These are phyloP conservation scores for Arnoldichthys spilopterus DNA, from an alignment of 2,797 vertebrate species.

Conservation along the genomic window DNA sequence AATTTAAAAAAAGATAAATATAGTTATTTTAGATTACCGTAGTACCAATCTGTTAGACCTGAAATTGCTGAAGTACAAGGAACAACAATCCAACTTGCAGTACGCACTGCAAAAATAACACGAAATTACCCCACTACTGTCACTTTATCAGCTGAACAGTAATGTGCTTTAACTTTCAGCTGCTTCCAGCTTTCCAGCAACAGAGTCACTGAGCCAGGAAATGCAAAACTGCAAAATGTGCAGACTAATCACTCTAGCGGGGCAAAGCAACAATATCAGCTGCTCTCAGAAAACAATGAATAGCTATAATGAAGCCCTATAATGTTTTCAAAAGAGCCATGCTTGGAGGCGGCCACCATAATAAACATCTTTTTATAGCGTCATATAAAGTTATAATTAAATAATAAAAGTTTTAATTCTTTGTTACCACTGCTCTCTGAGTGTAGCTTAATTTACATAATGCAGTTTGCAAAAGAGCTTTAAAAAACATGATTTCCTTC, in stretches of 20 bases:
- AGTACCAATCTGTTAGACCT: not conserved
- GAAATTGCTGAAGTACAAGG: not conserved
- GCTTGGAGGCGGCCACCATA: conserved; percentile 18
- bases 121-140: not conserved
- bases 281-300: conserved; percentile 31
- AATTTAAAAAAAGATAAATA: not conserved
- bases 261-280: conserved; percentile 12
- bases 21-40: too few species aligned
- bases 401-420: conserved; percentile 38
- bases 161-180: not conserved
- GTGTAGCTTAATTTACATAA: conserved; percentile 38
- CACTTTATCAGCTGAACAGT: not conserved
- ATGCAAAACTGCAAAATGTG: conserved; percentile 30
- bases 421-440: conserved; percentile 4
- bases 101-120: not conserved
- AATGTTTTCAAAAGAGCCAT: conserved; percentile 1
- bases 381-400: conserved; percentile 38
- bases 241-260: conserved; percentile 28
- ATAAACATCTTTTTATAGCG: conserved; percentile 31
- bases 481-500: conserved; percentile 26
- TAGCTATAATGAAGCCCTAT: conserved; percentile 26
- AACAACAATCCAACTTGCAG: not conserved
- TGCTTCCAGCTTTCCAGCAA: conserved; percentile 14
- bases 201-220: conserved; percentile 16
- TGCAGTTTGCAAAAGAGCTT: conserved; percentile 9